Conservation (phyloP, 2,113 vertebrate species). For the Equus quagga region DNA sequence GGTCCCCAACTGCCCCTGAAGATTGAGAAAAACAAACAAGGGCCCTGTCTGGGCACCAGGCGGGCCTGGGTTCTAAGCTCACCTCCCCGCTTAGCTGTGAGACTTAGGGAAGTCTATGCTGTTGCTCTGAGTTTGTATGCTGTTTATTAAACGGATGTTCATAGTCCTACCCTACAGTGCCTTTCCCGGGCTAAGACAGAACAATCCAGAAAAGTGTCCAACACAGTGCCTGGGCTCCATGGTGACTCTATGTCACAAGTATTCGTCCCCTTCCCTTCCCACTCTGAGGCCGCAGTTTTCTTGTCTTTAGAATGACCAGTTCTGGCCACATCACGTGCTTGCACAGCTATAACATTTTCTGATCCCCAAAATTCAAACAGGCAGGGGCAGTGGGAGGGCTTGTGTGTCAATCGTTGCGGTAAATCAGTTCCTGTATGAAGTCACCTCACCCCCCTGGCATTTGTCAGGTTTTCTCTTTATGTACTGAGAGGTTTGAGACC, state of each 20-base stretch:
- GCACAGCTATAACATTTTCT: background rate
- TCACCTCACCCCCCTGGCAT: background rate
- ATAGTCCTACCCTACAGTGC: background rate
- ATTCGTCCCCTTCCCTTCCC: background rate
- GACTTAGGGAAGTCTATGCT: background rate
- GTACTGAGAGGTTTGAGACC: background rate
- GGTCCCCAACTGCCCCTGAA: background rate
- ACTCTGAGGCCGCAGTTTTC: background rate
- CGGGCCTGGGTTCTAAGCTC: background rate
- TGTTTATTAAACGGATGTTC: background rate
- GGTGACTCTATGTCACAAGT: background rate
- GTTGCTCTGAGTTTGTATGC: background rate
- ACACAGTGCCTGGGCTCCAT: fast-evolving
- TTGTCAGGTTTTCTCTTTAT: constrained; percentile 42
- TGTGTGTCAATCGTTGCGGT: background rate
- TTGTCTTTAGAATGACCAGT: background rate
- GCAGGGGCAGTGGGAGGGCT: background rate
- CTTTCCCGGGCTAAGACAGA: background rate
- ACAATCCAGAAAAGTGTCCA: background rate
- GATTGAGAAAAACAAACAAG: background rate
- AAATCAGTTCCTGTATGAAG: background rate
- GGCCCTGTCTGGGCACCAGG: background rate
- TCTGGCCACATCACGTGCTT: background rate
- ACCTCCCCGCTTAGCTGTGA: background rate
- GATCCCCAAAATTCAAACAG: background rate